phyloP scores from a whole-genome alignment of 2,888 invertebrate genomes.

The Andrena minutula region DNA sequence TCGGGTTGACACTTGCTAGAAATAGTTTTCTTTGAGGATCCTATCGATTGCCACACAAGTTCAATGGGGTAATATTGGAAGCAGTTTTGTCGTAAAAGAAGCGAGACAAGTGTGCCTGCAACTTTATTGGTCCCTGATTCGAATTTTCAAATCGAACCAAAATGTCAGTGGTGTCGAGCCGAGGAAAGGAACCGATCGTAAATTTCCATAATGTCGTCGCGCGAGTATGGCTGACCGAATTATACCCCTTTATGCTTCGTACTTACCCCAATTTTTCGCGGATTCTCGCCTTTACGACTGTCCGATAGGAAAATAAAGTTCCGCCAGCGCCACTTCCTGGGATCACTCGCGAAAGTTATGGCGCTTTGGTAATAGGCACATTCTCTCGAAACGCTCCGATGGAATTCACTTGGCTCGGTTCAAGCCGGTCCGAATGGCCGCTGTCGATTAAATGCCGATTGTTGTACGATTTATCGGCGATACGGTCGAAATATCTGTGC shows the following conservation, averaged over 20 bases:
- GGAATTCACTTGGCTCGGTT: not conserved
- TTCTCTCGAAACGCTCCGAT: not conserved
- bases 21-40: too few species aligned
- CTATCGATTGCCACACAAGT: too few species aligned
- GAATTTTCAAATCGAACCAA: too few species aligned
- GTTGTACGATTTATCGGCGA: conserved; percentile 14
- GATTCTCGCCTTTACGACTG: not conserved
- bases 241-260: not conserved
- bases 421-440: conserved; percentile 10
- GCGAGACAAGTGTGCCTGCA: too few species aligned
- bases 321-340: not conserved
- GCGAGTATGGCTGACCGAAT: conserved; percentile 31
- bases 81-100: too few species aligned
- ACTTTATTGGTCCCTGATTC: too few species aligned
- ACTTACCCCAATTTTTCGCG: conserved; percentile 33
- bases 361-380: conserved; percentile 14
- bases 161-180: not conserved
- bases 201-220: conserved; percentile 25
- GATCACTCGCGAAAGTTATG: conserved; percentile 1
- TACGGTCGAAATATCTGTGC: not conserved
- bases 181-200: conserved; percentile 24
- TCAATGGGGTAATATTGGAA: too few species aligned
- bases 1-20: too few species aligned
- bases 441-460: conserved; percentile 15
- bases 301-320: conserved; percentile 8